Percentiles rank a stretch among this genome's conserved stretches.
Conservation (phyloP, 2,888 invertebrate genomes). For the Volucella bombylans region DNA sequence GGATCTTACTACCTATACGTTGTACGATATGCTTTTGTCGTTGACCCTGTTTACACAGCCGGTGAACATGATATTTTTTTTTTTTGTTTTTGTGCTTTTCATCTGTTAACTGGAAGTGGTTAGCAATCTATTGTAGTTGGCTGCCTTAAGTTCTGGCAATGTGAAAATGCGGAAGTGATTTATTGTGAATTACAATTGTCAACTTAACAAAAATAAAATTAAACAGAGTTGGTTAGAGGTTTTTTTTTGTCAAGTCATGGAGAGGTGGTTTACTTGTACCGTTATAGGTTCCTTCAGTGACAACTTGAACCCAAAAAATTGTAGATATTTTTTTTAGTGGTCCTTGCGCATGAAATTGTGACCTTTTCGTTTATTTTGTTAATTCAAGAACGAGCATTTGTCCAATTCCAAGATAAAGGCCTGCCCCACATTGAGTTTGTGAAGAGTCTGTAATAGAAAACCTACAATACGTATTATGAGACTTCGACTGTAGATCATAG, state of each 20-base stretch:
- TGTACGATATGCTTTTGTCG: conserved; percentile 23
- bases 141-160: conserved; percentile 60
- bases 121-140: conserved; percentile 61
- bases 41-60: conserved; percentile 59
- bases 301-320: no score
- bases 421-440: no score
- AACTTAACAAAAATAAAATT: neutral
- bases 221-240: neutral
- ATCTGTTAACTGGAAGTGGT: conserved; percentile 59
- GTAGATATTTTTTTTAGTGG: no score
- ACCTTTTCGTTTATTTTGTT: no score
- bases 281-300: no score
- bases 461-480: no score
- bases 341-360: no score
- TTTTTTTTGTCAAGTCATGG: neutral
- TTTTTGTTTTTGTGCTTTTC: conserved; percentile 20
- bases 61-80: conserved; percentile 43
- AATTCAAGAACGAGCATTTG: no score
- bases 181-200: conserved; percentile 62
- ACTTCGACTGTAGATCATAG: no score
- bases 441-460: no score
- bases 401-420: no score
- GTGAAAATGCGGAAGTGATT: conserved; percentile 63
- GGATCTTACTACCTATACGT: neutral
- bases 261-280: no score